A percentile compares a stretch with the other conserved stretches of the same genome.
Evolutionary conservation across 2,888 invertebrate species (phyloP).

Genomic region (Empis stercorea): DNA sequence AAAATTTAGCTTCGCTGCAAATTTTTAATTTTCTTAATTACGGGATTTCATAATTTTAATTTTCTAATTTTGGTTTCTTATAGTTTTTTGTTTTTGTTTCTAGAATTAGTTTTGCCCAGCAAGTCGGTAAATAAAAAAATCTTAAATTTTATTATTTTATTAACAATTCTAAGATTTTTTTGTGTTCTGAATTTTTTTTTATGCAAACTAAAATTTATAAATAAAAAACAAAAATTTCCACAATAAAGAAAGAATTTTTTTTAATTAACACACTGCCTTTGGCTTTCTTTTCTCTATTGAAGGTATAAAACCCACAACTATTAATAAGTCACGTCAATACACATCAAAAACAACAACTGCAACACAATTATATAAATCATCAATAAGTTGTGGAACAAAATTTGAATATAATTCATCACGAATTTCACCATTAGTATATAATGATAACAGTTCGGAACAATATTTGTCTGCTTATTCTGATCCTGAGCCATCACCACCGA

Average conservation of each 20-base stretch:
- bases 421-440: no score
- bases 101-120: no score
- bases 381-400: constrained; percentile 11
- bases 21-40: constrained; percentile 4
- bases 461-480: no score
- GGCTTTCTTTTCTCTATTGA: constrained; percentile 62
- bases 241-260: constrained; percentile 8
- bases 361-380: constrained; percentile 14
- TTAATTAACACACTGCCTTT: constrained; percentile 54
- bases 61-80: constrained; percentile 10
- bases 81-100: constrained; percentile 11
- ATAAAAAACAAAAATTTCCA: no score
- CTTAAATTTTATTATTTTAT: not conserved
- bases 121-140: no score
- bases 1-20: constrained; percentile 11
- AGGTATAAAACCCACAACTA: constrained; percentile 43
- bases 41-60: constrained; percentile 12
- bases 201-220: constrained; percentile 13
- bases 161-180: not conserved
- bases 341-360: no score
- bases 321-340: constrained; percentile 8
- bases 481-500: no score
- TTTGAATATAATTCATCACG: no score
- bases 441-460: no score
- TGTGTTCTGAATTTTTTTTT: constrained; percentile 10